Percentiles rank a stretch among this genome's conserved stretches.
Conservation (phyloP, 2,888 invertebrate species). For the Drosophila mimica region DNA sequence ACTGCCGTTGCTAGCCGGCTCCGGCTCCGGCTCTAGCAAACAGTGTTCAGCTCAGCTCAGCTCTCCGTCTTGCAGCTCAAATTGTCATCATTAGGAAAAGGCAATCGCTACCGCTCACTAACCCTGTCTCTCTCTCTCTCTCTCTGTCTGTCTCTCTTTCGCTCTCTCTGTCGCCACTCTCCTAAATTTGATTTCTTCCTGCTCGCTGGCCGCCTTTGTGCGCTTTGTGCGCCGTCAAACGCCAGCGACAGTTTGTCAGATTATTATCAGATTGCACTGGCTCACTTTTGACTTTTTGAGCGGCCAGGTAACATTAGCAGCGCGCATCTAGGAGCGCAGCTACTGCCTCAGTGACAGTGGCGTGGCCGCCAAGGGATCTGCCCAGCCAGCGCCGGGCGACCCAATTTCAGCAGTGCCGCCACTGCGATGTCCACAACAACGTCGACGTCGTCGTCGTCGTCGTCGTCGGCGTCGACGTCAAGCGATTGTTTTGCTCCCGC, state of each 20-base stretch:
- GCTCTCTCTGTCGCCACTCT: constrained; percentile 38
- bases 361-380: constrained; percentile 55
- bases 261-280: constrained; percentile 83
- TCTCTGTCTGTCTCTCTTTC: constrained; percentile 3
- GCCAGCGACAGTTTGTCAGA: constrained; percentile 83
- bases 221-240: constrained; percentile 78
- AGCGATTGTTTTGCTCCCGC: constrained; percentile 80
- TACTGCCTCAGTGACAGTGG: constrained; percentile 50
- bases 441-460: constrained; percentile 37
- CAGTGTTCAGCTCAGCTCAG: not conserved
- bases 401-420: constrained; percentile 70
- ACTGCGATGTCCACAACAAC: constrained; percentile 42
- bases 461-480: constrained; percentile 52
- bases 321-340: constrained; percentile 60
- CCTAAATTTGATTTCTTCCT: constrained; percentile 79
- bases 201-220: constrained; percentile 72
- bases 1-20: constrained; percentile 40
- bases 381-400: constrained; percentile 48
- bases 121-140: constrained; percentile 20
- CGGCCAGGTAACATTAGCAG: constrained; percentile 64
- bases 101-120: constrained; percentile 76
- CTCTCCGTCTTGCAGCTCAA: constrained; percentile 56
- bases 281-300: constrained; percentile 81
- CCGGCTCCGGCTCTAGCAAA: constrained; percentile 14
- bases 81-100: constrained; percentile 83